Percentiles rank a stretch among this genome's conserved stretches.
Evolutionary conservation across 2,113 vertebrate genomes (phyloP).

Genomic region (Panurus biarmicus): DNA sequence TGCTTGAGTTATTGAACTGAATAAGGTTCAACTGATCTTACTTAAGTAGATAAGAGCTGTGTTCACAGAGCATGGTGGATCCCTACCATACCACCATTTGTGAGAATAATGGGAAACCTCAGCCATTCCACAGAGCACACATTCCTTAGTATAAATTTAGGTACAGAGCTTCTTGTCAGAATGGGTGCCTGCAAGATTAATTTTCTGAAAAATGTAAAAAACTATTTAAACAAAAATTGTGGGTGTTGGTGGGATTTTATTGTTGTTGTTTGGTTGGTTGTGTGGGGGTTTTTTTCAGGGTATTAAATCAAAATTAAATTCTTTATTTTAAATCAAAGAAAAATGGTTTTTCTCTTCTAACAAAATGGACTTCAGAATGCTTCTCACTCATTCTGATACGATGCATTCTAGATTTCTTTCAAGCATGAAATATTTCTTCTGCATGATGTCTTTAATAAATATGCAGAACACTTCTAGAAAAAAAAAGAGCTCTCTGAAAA

Average conservation of each 20-base stretch:
- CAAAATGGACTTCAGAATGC: background rate
- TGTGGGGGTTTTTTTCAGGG: background rate
- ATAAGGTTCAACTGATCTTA: background rate
- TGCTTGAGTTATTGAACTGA: background rate
- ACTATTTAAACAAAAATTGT: background rate
- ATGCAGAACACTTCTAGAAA: background rate
- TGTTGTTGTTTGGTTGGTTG: background rate
- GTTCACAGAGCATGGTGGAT: background rate
- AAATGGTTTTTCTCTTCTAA: background rate
- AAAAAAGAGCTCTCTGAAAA: background rate
- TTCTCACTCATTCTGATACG: background rate
- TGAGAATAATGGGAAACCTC: background rate
- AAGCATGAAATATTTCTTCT: background rate
- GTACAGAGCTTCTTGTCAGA: background rate
- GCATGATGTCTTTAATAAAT: background rate
- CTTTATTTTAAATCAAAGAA: background rate
- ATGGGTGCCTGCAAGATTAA: background rate
- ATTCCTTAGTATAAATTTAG: background rate
- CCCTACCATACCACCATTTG: background rate
- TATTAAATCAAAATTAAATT: background rate
- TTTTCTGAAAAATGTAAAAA: background rate
- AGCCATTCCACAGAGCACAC: background rate
- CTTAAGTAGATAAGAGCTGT: background rate
- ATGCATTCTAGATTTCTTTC: background rate
- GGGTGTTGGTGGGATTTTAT: fast-evolving